Percentiles rank a stretch among this genome's conserved stretches.
Evolutionary conservation across 2,113 vertebrate species (phyloP).

Genomic region (Eubucco bourcierii): DNA sequence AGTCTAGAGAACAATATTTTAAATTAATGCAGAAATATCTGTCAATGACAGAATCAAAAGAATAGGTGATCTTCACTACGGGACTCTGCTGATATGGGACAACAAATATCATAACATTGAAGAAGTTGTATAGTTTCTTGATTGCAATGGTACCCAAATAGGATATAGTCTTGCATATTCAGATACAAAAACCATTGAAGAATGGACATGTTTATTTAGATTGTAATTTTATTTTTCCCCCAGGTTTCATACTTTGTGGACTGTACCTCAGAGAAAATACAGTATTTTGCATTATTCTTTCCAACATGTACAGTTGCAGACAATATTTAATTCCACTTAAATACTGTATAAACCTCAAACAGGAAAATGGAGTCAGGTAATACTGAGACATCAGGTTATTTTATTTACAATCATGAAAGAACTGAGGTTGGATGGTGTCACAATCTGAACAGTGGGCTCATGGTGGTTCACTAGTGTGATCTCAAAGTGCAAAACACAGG

Average conservation of each 20-base stretch:
- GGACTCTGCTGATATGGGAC: neutral
- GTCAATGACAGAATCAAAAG: neutral
- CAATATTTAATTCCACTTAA: neutral
- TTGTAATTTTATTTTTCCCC: neutral
- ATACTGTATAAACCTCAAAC: neutral
- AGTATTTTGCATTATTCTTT: neutral
- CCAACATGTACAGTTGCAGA: neutral
- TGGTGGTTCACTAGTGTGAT: too few relatives aligned
- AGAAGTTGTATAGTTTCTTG: neutral
- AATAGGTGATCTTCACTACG: neutral
- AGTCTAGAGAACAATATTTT: conserved; percentile 5
- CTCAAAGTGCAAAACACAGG: too few relatives aligned
- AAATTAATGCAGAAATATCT: neutral
- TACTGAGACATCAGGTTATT: neutral
- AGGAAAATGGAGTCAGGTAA: neutral
- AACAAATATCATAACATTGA: neutral
- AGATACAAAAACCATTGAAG: neutral
- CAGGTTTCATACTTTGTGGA: neutral
- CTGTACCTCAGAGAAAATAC: neutral
- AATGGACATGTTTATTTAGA: neutral
- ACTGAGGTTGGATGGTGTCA: neutral
- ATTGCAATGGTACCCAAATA: neutral
- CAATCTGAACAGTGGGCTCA: too few relatives aligned
- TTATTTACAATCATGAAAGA: neutral
- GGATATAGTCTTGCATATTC: neutral